Percentiles rank a stretch among this genome's conserved stretches.
These are phyloP conservation scores for Rhincodon typus DNA, from an alignment of 2,797 vertebrate genomes.

Conservation along the genomic window DNA sequence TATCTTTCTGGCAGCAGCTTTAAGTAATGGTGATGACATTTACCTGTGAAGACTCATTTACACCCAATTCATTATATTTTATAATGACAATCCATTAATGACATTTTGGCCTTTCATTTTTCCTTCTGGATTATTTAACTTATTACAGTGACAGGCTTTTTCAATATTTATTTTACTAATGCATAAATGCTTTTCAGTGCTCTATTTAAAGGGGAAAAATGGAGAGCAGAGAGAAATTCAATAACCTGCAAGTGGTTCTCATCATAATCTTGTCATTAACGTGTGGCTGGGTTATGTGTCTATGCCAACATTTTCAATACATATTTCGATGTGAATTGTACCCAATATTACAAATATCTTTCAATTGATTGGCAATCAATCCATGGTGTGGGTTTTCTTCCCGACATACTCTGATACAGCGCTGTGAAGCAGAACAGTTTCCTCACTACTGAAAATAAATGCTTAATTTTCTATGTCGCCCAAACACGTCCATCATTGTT, in stretches of 20 bases:
- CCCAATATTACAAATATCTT: background rate
- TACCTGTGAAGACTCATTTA: slow-evolving; percentile 9
- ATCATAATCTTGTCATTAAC: background rate
- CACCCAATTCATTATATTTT: background rate
- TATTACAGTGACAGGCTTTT: background rate
- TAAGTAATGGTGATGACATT: slow-evolving; percentile 12
- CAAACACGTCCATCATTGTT: background rate
- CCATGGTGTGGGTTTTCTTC: background rate
- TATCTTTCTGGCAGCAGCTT: background rate
- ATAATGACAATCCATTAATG: background rate
- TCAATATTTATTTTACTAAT: background rate
- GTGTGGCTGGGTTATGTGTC: background rate
- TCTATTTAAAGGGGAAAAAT: background rate
- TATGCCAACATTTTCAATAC: background rate
- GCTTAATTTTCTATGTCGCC: background rate
- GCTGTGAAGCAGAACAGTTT: background rate
- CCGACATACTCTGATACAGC: background rate
- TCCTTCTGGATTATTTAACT: slow-evolving; percentile 27
- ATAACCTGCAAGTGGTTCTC: background rate
- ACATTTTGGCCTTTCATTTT: slow-evolving; percentile 4
- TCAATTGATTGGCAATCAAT: background rate
- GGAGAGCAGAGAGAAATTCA: background rate
- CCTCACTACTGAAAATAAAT: background rate
- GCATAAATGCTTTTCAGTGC: background rate
- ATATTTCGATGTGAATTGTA: background rate